Conservation (phyloP, 2,888 invertebrate genomes). For the Eledone cirrhosa region DNA sequence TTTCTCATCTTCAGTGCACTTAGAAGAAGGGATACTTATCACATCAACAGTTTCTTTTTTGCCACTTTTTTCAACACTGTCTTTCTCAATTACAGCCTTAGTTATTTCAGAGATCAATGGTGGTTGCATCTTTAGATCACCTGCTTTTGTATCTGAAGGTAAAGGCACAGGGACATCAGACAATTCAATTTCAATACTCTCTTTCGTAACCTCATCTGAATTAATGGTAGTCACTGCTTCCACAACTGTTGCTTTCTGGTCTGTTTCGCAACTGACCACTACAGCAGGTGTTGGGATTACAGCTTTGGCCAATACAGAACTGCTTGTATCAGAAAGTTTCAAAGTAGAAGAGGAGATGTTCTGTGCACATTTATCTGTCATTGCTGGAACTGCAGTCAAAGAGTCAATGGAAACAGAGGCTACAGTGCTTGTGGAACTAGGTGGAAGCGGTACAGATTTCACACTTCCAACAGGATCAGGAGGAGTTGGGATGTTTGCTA, state of each 20-base stretch:
- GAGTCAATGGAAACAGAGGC: background rate
- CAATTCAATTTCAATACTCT: background rate
- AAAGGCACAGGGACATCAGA: background rate
- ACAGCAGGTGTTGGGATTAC: background rate
- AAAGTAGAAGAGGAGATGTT: background rate
- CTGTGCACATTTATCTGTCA: background rate
- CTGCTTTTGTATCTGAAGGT: background rate
- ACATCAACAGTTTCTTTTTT: background rate
- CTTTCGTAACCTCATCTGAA: background rate
- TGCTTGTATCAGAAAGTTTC: background rate
- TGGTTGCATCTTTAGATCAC: background rate
- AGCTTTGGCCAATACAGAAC: background rate
- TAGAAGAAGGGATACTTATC: background rate
- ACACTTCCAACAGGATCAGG: slow-evolving; percentile 8
- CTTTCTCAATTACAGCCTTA: background rate
- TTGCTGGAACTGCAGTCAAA: background rate
- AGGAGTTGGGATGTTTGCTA: slow-evolving; percentile 19
- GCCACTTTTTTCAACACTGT: background rate
- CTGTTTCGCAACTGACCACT: background rate
- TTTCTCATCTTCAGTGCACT: background rate
- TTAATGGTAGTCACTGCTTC: background rate
- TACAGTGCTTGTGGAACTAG: background rate
- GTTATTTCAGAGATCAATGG: background rate
- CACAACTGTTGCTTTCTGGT: background rate
- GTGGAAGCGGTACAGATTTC: slow-evolving; percentile 15